Conservation (phyloP, 1,140 invertebrate genomes). For the Magallana gigas region DNA sequence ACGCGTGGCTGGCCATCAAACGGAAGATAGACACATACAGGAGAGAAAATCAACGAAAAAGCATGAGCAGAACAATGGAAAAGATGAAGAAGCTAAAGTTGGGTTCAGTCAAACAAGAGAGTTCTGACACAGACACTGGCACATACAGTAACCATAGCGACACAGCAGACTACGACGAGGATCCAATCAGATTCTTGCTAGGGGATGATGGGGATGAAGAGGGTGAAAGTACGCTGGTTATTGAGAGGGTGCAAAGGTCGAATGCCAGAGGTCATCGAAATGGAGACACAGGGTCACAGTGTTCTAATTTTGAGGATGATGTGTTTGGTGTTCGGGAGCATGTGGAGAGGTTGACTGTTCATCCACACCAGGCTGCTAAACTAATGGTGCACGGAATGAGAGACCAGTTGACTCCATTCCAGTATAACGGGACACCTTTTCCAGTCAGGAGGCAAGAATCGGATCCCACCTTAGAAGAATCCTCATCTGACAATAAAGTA, state of each 20-base stretch:
- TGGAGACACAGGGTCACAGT: slow-evolving; percentile 4
- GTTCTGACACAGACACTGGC: background rate
- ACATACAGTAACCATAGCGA: slow-evolving; percentile 16
- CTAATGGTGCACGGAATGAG: slow-evolving; percentile 51
- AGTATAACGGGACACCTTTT: slow-evolving; percentile 5
- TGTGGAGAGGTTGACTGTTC: slow-evolving; percentile 8
- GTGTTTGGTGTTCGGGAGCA: background rate
- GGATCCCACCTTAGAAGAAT: background rate
- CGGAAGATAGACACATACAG: slow-evolving; percentile 27
- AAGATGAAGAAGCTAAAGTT: slow-evolving; percentile 42
- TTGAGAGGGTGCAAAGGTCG: background rate
- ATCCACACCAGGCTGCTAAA: slow-evolving; percentile 50
- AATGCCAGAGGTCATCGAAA: slow-evolving; percentile 9
- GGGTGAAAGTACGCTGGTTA: slow-evolving; percentile 42
- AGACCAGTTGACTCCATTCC: slow-evolving; percentile 40
- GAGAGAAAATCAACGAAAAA: background rate
- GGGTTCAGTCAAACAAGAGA: background rate
- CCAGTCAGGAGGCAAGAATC: background rate
- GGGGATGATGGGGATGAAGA: slow-evolving; percentile 16
- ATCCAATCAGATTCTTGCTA: slow-evolving; percentile 39
- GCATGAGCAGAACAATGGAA: slow-evolving; percentile 31
- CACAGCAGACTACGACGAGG: background rate
- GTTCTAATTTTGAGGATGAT: slow-evolving; percentile 30
- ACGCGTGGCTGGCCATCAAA: slow-evolving; percentile 20
- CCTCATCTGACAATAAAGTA: background rate